Evolutionary conservation across 1,140 invertebrate species (phyloP).

Genomic region (Polypedilum vanderplanki): DNA sequence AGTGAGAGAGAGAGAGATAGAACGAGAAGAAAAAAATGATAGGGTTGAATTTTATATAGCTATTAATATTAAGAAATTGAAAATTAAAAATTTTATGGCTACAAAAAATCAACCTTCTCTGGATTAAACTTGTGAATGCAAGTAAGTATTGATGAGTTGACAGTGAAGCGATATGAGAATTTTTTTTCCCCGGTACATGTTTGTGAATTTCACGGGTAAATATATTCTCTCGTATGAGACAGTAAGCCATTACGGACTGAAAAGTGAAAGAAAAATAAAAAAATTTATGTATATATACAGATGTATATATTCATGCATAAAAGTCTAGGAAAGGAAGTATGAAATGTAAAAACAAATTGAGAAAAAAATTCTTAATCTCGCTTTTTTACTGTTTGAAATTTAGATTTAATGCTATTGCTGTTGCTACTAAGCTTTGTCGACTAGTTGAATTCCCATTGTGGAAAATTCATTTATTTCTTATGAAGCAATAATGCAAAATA

Average conservation of each 20-base stretch:
- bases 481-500: conserved; percentile 3
- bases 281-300: not conserved
- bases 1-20: too few species aligned
- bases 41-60: conserved; percentile 21
- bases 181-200: conserved; percentile 1
- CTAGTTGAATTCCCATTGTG: not conserved
- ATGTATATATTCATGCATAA: not conserved
- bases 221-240: conserved; percentile 1
- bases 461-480: not conserved
- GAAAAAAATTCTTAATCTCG: not conserved
- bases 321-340: not conserved
- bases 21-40: conserved; percentile 9
- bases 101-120: not conserved
- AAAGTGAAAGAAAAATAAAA: conserved; percentile 19
- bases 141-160: conserved; percentile 5
- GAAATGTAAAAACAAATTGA: not conserved
- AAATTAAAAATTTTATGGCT: conserved; percentile 9
- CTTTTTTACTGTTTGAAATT: not conserved
- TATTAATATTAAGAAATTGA: not conserved
- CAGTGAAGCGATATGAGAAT: not conserved
- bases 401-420: too few species aligned
- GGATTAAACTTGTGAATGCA: conserved; percentile 1
- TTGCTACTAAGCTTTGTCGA: too few species aligned
- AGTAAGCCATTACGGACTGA: conserved; percentile 16
- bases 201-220: conserved; percentile 31